phyloP scores from a whole-genome alignment of 2,797 vertebrate genomes.

The Platalea minor region DNA sequence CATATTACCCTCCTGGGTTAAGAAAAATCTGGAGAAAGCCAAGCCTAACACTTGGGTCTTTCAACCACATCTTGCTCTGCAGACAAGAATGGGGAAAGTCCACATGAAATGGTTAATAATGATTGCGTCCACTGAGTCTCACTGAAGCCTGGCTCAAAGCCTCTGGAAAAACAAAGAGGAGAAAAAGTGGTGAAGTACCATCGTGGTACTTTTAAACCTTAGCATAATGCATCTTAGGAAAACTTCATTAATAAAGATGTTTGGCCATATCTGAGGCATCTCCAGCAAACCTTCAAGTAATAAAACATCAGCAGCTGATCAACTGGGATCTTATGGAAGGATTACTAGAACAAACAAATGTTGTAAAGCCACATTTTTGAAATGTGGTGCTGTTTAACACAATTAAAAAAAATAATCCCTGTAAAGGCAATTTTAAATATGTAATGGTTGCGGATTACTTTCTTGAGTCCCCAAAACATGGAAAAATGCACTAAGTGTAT shows the following conservation, averaged over 20 bases:
- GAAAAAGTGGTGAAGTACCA: background rate
- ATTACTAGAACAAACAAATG: background rate
- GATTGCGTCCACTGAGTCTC: background rate
- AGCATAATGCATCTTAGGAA: background rate
- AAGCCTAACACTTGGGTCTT: background rate
- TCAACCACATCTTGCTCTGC: background rate
- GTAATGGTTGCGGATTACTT: background rate
- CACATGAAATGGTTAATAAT: fast-evolving
- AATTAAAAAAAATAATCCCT: too few species aligned
- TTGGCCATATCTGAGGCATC: background rate
- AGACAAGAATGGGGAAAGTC: background rate
- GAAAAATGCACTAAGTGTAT: background rate
- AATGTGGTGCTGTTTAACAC: background rate
- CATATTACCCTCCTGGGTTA: background rate
- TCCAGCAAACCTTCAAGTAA: background rate
- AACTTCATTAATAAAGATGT: background rate
- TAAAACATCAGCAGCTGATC: background rate
- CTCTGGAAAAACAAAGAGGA: background rate
- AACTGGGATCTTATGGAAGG: background rate
- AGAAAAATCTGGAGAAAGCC: background rate
- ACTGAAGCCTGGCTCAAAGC: background rate
- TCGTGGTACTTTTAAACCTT: background rate
- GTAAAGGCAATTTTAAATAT: background rate
- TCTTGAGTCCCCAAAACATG: background rate
- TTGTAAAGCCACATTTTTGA: background rate